Evolutionary conservation across 2,888 invertebrate species (phyloP).

Genomic region (Hirtodrosophila trivittata): DNA sequence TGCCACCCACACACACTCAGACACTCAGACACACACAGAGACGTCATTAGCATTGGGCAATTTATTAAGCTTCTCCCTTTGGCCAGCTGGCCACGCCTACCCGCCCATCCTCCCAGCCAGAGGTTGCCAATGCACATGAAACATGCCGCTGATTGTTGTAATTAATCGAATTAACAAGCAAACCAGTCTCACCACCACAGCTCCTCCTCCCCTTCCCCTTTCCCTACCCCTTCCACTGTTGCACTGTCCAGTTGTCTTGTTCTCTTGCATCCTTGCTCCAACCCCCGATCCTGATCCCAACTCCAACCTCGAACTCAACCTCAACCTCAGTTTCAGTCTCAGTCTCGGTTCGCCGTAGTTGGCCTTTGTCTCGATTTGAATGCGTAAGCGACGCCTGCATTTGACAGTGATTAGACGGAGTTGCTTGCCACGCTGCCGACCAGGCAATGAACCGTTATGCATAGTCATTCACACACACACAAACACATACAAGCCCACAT

Average conservation of each 20-base stretch:
- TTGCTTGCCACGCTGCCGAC: constrained; percentile 52
- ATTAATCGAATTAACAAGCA: constrained; percentile 83
- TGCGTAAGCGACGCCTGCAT: constrained; percentile 78
- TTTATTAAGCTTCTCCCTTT: constrained; percentile 60
- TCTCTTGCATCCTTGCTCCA: background rate
- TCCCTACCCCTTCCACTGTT: background rate
- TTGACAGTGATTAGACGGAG: constrained; percentile 82
- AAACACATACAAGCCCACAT: constrained; percentile 36
- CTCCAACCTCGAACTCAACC: background rate
- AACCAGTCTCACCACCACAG: constrained; percentile 46
- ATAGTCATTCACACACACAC: constrained; percentile 47
- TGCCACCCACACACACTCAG: constrained; percentile 24
- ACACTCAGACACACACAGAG: constrained; percentile 20
- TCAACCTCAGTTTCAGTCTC: background rate
- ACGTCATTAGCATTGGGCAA: constrained; percentile 74
- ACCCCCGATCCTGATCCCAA: too few species aligned
- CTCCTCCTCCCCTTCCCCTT: constrained; percentile 4
- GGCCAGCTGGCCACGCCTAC: constrained; percentile 26
- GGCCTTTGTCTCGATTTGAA: constrained; percentile 73
- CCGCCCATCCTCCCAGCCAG: constrained; percentile 15
- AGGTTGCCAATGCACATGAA: constrained; percentile 60
- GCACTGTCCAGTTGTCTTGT: constrained; percentile 1
- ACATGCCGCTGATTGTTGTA: constrained; percentile 83
- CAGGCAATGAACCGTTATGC: constrained; percentile 70
- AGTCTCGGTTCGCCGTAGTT: background rate